Percentiles rank a stretch among this genome's conserved stretches.
Conservation (phyloP, 92 coral and sea anemone genomes). For the Umimayanthus kanabou region DNA sequence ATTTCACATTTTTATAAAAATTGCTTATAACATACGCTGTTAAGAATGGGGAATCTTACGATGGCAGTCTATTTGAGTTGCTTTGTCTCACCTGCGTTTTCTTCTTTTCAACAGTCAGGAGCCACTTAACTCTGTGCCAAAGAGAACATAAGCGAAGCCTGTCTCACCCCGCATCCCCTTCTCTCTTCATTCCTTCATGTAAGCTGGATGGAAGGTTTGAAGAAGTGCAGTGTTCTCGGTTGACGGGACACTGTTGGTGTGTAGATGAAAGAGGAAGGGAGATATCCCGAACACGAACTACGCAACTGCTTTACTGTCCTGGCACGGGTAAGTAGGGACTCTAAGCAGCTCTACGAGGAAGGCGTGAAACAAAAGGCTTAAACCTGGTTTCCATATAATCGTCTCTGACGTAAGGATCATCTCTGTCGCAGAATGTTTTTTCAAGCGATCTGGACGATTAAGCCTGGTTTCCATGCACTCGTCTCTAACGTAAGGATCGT, state of each 20-base stretch:
- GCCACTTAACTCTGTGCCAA: slow-evolving; percentile 48
- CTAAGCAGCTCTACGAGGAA: no score
- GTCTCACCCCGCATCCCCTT: slow-evolving; percentile 1
- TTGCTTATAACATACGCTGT: no score
- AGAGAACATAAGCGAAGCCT: slow-evolving; percentile 25
- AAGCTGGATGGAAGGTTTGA: slow-evolving; percentile 76
- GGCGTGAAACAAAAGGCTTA: no score
- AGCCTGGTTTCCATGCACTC: no score
- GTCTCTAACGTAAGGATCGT: no score
- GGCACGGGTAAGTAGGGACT: not conserved
- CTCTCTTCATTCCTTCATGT: slow-evolving; percentile 67
- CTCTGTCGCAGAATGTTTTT: no score
- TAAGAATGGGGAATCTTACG: no score
- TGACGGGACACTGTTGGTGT: slow-evolving; percentile 80
- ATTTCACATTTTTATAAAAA: no score
- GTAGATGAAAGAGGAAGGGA: slow-evolving; percentile 78
- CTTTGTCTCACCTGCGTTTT: not conserved
- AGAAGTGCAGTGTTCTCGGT: slow-evolving; percentile 83
- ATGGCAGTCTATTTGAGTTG: not conserved
- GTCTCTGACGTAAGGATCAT: no score
- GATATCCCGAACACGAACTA: slow-evolving; percentile 67
- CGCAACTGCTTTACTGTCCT: slow-evolving; percentile 63
- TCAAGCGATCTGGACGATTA: no score
- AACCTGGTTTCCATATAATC: no score
- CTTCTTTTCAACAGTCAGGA: slow-evolving; percentile 26